Base-by-base conservation (phyloP, 2,113 vertebrate species). In the Dunckerocampus dactyliophorus region DNA sequence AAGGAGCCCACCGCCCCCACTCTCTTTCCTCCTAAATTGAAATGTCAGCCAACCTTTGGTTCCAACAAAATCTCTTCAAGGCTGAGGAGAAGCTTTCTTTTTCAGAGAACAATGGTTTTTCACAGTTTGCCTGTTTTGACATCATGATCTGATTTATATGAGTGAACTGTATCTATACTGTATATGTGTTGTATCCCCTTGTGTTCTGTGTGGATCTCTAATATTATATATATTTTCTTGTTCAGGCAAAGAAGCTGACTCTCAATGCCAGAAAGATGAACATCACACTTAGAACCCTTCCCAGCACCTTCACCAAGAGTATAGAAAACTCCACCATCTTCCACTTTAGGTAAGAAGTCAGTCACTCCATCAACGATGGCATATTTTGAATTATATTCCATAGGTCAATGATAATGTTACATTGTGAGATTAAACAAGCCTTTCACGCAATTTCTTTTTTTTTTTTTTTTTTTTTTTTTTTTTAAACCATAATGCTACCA, bases 321-420 rank as follows among this genome's bases (percentile, higher is more conserved):
- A 92, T 73, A 87, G 93, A 96, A 78, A 98, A 97, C 89, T 92
- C 93, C 53, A 97, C 95, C 0, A 76, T 87, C 68, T 98, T 91
- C 75, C 82, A 80, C 46, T 81, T 39, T 16, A 81, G 62, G 96
- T 97, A 90, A 91, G 94, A 59, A 57, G 21, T 9, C 46, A 50
- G 0, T 47, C 10, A 1, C 4, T 59, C 0, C 17, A 17, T 70
- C 43, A 4, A 34, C 28, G 4, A 22, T 6, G 0, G 5, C 20
- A 1, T 12, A 4, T 50, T 47, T 59, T 17, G 13, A 47, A 34
- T 20, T 56, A 42, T 20, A 20, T 56, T n/a, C 37, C 10, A n/a
- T 24, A 37, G 10, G 2, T 14, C 24, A 31, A 0, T 16, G 7
- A 1, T 16, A 24, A 9, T 22, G 50, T 24, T 22, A 10, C 22